A percentile compares a stretch with the other conserved stretches of the same genome.
phyloP scores from a whole-genome alignment of 2,797 vertebrate genomes.

The Pachyuromys duprasi region DNA sequence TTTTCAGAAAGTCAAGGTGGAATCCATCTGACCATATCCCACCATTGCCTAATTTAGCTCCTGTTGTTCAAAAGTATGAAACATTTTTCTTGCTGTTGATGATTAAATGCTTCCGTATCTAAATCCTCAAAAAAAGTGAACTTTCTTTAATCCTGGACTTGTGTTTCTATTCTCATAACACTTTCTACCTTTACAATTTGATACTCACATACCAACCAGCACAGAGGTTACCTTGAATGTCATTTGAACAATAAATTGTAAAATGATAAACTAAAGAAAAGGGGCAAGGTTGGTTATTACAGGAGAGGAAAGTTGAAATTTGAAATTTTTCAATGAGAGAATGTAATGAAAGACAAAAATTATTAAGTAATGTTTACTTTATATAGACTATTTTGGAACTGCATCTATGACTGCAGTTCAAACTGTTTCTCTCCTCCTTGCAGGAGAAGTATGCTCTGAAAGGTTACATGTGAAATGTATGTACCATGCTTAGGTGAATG shows the following conservation, averaged over 20 bases:
- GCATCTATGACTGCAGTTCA: neutral
- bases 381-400: neutral
- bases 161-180: neutral
- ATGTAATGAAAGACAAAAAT: neutral
- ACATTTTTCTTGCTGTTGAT: neutral
- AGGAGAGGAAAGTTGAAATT: neutral
- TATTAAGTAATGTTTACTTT: neutral
- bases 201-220: neutral
- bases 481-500: neutral
- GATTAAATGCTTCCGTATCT: neutral
- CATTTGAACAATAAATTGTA: neutral
- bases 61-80: neutral
- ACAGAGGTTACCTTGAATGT: neutral
- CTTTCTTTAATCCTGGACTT: neutral
- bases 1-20: neutral
- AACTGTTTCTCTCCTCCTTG: neutral
- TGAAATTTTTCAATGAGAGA: neutral
- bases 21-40: no score
- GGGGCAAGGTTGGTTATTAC: rapidly evolving
- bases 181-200: neutral
- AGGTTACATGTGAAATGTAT: neutral
- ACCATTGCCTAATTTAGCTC: neutral
- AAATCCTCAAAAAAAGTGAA: neutral
- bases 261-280: slow-evolving; percentile 4
- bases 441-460: neutral